A percentile compares a stretch with the other conserved stretches of the same genome.
phyloP scores from a whole-genome alignment of 64 coral and sea anemone species.

The Montipora sp. region DNA sequence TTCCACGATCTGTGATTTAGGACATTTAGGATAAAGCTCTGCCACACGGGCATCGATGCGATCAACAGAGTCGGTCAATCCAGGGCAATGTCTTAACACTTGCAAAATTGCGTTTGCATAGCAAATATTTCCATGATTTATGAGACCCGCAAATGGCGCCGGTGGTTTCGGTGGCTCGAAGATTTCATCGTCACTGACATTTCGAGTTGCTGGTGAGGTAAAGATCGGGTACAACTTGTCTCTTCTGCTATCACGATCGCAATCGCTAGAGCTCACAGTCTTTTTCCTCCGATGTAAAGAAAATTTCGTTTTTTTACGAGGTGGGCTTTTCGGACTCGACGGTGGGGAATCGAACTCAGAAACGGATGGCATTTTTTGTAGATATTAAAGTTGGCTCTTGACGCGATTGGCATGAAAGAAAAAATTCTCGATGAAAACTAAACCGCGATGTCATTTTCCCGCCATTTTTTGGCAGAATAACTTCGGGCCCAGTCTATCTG shows the following conservation, averaged over 20 bases:
- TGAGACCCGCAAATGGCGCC: slow-evolving; percentile 70
- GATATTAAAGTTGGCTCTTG: not conserved
- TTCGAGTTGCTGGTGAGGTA: slow-evolving; percentile 1
- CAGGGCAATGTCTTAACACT: slow-evolving; percentile 90
- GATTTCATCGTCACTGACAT: not conserved
- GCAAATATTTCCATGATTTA: slow-evolving; percentile 92
- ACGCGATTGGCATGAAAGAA: not conserved
- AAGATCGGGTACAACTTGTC: slow-evolving; percentile 49
- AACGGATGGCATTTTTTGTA: slow-evolving; percentile 51
- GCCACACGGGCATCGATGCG: slow-evolving; percentile 28
- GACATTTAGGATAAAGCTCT: not conserved
- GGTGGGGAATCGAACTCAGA: slow-evolving; percentile 26
- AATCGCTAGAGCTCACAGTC: not conserved
- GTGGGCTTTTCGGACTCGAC: slow-evolving; percentile 78
- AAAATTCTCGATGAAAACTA: not conserved
- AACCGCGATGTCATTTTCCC: slow-evolving; percentile 6
- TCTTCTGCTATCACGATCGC: not conserved
- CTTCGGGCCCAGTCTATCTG: not conserved
- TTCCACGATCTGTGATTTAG: not conserved
- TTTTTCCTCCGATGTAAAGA: slow-evolving; percentile 79
- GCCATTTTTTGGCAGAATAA: slow-evolving; percentile 19
- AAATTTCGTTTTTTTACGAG: slow-evolving; percentile 85
- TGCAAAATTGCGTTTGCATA: slow-evolving; percentile 97
- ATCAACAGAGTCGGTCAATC: slow-evolving; percentile 71
- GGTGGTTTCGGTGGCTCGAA: slow-evolving; percentile 47